Evolutionary conservation across 2,888 invertebrate species (phyloP), one percentile per base, ranked within the genome.

Genomic region (Eristalis tenax): DNA sequence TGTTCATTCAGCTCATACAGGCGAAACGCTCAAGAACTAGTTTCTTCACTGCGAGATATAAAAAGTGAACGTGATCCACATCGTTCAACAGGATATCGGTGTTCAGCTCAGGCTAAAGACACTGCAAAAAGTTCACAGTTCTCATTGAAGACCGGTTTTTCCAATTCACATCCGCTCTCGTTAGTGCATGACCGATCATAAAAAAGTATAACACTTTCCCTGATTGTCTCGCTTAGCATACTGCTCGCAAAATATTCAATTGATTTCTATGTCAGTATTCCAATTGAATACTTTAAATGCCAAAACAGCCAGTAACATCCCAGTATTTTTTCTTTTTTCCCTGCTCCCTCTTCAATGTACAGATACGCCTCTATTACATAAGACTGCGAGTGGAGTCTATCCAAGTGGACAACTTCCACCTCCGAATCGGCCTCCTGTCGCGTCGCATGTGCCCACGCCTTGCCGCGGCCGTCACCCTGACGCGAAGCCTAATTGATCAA

Each of bases 401-500:
- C 64, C 59, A 73, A 65, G 40, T 57, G 73, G 57, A 65, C 38
- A 70, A 76, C 69, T 70, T 76, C 82, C 75, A 75, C 63, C 70
- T 66, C 59, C n/a, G 82, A 57, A 65, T 28, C 63, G 61, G 35
- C 65, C 15, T 28, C 68, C 57, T 43, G 40, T 32, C 15, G 15
- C 69, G 15, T 32, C 15, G 15, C 70, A 15, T 22, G 32, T 28
- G n/a, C 18, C 57, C 57, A 32, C 32, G n/a, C 4, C 32, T 40
- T 23, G 11, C 57, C 26, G 5, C 22, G 38, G 35, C 18, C 32
- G 63, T 63, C 32, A 64, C 38, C 71, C 57, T 13, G n/a, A n/a
- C 59, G n/a, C n/a, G 28, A 40, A 69, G 69, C 69, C 81, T 81
- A 75, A 82, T 82, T 82, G 75, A 82, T 77, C 59, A 77, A 70